Conservation (phyloP, 2,888 invertebrate genomes). For the Ophioninae sp. region DNA sequence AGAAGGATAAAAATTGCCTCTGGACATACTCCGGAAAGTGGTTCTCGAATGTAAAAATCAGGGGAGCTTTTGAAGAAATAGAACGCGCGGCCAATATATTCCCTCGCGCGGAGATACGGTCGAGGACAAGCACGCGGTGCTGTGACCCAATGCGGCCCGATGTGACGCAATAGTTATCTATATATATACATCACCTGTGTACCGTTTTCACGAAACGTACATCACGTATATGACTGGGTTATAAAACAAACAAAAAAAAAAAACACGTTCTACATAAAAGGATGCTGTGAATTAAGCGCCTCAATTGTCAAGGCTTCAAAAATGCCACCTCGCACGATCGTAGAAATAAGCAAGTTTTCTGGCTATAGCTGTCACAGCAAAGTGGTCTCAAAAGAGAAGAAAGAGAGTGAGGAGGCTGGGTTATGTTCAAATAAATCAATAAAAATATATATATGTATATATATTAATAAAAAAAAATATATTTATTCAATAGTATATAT, state of each 20-base stretch:
- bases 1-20: slow-evolving; percentile 31
- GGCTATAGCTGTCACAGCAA: not conserved
- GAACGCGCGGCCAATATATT: slow-evolving; percentile 42
- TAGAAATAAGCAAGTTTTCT: not conserved
- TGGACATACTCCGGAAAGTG: slow-evolving; percentile 31
- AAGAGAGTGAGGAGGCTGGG: not conserved
- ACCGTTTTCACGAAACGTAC: not conserved
- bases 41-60: slow-evolving; percentile 13
- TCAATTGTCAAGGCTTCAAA: slow-evolving; percentile 34
- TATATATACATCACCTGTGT: slow-evolving; percentile 36
- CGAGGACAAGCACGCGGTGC: slow-evolving; percentile 16
- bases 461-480: too few relatives aligned
- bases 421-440: not conserved
- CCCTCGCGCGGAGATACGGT: not conserved
- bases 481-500: too few relatives aligned
- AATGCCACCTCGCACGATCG: not conserved
- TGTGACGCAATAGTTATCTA: not conserved
- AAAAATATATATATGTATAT: not conserved
- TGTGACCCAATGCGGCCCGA: slow-evolving; percentile 15
- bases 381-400: not conserved
- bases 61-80: slow-evolving; percentile 14
- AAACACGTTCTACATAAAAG: slow-evolving; percentile 19
- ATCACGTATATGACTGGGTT: slow-evolving; percentile 26
- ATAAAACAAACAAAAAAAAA: slow-evolving; percentile 48
- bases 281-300: slow-evolving; percentile 41